A percentile compares a stretch with the other conserved stretches of the same genome.
These are phyloP conservation scores for Salarias fasciatus DNA, from an alignment of 2,797 vertebrate genomes.

Conservation along the genomic window DNA sequence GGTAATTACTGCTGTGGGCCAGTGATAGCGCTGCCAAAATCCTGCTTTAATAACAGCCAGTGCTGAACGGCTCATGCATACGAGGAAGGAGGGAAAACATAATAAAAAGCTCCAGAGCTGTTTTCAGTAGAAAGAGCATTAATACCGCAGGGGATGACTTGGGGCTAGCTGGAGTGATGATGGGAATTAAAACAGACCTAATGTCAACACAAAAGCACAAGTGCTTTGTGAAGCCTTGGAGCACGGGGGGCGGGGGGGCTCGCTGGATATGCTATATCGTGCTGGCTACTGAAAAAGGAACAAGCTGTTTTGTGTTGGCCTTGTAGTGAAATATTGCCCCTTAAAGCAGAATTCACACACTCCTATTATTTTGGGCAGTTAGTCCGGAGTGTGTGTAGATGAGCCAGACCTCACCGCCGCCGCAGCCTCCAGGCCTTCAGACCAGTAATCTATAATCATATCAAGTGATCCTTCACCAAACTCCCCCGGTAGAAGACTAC, in stretches of 20 bases:
- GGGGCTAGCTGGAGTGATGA: constrained; percentile 43
- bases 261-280: constrained; percentile 46
- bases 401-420: constrained; percentile 20
- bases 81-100: constrained; percentile 52
- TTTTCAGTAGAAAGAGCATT: constrained; percentile 34
- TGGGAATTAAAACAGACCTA: constrained; percentile 68
- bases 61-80: constrained; percentile 61
- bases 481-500: constrained; percentile 36
- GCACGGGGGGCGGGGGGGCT: constrained; percentile 25
- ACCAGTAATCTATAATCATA: constrained; percentile 41
- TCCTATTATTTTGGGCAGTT: constrained; percentile 39
- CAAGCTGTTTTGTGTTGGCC: constrained; percentile 58
- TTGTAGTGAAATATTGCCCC: constrained; percentile 49
- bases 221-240: constrained; percentile 41
- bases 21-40: constrained; percentile 64
- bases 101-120: constrained; percentile 52
- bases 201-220: constrained; percentile 59
- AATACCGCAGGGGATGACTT: constrained; percentile 43
- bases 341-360: constrained; percentile 39
- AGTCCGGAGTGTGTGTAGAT: constrained; percentile 35
- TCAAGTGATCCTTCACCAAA: constrained; percentile 35
- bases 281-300: constrained; percentile 50
- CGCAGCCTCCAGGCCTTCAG: constrained; percentile 13
- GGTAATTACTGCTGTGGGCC: constrained; percentile 80
- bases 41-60: constrained; percentile 74